These are phyloP conservation scores for Buphagus erythrorhynchus DNA, from an alignment of 2,797 vertebrate species.

Conservation along the genomic window DNA sequence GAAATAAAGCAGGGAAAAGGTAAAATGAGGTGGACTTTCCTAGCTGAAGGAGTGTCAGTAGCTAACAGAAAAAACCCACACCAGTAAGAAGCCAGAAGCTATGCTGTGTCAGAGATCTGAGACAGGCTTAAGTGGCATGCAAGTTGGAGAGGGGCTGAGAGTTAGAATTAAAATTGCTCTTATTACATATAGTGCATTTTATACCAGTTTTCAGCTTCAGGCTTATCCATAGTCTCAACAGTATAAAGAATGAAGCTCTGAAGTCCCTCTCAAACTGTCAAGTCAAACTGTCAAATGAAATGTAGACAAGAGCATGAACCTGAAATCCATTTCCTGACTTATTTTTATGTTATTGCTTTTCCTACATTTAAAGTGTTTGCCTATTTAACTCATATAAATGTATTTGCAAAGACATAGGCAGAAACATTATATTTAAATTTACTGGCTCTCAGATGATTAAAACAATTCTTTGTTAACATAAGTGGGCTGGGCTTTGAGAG, in stretches of 20 bases:
- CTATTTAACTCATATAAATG: not conserved
- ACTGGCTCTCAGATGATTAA: not conserved
- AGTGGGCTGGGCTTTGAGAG: not conserved
- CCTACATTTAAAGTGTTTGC: not conserved
- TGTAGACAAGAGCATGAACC: slow-evolving; percentile 76
- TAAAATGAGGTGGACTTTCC: not conserved
- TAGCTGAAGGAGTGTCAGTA: slow-evolving; percentile 40
- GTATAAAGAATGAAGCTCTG: slow-evolving; percentile 77
- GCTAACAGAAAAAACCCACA: slow-evolving; percentile 30
- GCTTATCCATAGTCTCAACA: slow-evolving; percentile 83
- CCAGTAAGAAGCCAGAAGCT: slow-evolving; percentile 54
- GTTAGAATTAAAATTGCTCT: slow-evolving; percentile 71
- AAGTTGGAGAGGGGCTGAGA: slow-evolving; percentile 58
- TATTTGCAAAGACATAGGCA: not conserved
- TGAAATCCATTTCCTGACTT: slow-evolving; percentile 27
- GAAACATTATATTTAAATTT: not conserved
- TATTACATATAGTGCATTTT: slow-evolving; percentile 49
- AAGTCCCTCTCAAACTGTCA: slow-evolving; percentile 83
- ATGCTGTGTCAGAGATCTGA: slow-evolving; percentile 36
- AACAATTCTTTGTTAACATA: not conserved
- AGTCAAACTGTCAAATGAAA: slow-evolving; percentile 94
- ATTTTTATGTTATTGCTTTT: not conserved
- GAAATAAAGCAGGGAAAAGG: not conserved
- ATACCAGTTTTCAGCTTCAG: slow-evolving; percentile 82
- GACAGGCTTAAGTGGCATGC: slow-evolving; percentile 75